phyloP scores from a whole-genome alignment of 2,113 vertebrate species.

The Grus americana region DNA sequence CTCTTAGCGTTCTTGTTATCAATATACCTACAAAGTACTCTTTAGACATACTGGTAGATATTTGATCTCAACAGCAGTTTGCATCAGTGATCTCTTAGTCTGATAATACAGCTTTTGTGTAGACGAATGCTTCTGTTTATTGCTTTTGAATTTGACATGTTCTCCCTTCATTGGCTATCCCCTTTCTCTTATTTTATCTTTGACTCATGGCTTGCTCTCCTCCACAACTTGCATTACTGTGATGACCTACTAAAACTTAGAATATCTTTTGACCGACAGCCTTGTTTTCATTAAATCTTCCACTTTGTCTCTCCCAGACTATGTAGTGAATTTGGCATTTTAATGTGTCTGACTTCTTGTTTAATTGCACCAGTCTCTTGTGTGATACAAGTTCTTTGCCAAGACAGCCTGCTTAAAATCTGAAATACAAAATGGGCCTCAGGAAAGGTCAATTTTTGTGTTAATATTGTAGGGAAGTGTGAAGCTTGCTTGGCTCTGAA shows the following conservation, averaged over 20 bases:
- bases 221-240: not conserved
- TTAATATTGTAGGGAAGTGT: not conserved
- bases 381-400: not conserved
- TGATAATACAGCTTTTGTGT: not conserved
- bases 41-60: not conserved
- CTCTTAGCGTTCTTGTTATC: not conserved
- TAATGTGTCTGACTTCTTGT: not conserved
- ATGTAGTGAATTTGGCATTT: slow-evolving; percentile 3
- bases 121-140: not conserved
- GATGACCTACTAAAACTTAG: not conserved
- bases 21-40: not conserved
- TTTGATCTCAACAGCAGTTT: not conserved
- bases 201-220: not conserved
- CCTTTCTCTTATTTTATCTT: not conserved
- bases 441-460: not conserved
- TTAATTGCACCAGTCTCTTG: not conserved
- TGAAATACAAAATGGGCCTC: not conserved
- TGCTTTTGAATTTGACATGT: not conserved
- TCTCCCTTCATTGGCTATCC: not conserved
- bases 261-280: not conserved
- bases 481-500: slow-evolving; percentile 22
- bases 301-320: not conserved
- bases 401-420: not conserved
- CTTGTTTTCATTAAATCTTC: not conserved
- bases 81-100: not conserved